Evolutionary conservation across 2,888 invertebrate species (phyloP).

Genomic region (Perizoma flavofasciatum): DNA sequence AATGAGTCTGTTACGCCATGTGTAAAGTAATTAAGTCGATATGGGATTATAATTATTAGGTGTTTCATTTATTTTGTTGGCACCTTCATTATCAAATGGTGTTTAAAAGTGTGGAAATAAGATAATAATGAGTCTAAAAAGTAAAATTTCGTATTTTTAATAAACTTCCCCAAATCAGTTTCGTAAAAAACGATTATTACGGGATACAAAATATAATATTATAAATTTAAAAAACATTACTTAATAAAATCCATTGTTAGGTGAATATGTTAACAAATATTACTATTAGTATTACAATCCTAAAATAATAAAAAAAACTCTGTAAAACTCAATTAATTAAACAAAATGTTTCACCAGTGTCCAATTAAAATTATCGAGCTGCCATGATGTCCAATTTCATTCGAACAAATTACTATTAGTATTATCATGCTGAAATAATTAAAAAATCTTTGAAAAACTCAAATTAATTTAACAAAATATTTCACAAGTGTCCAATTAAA

Average conservation of each 20-base stretch:
- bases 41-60: slow-evolving; percentile 6
- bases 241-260: too few species aligned
- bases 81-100: background rate
- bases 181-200: too few species aligned
- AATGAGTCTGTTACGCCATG: background rate
- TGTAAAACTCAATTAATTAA: background rate
- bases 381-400: slow-evolving; percentile 9
- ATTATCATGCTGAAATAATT: too few species aligned
- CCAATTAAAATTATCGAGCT: slow-evolving; percentile 14
- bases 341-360: background rate
- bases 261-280: too few species aligned
- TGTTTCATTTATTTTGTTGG: slow-evolving; percentile 4
- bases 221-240: too few species aligned
- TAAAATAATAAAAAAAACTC: background rate
- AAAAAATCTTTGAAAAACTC: background rate
- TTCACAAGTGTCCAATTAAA: slow-evolving; percentile 8
- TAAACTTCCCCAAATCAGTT: too few species aligned
- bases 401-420: background rate
- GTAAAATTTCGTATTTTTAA: too few species aligned
- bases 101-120: background rate
- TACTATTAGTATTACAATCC: background rate
- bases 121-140: background rate
- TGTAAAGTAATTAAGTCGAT: slow-evolving; percentile 5
- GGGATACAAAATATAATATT: too few species aligned
- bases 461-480: slow-evolving; percentile 3